phyloP scores from a whole-genome alignment of 2,888 invertebrate species.

The Syritta pipiens region DNA sequence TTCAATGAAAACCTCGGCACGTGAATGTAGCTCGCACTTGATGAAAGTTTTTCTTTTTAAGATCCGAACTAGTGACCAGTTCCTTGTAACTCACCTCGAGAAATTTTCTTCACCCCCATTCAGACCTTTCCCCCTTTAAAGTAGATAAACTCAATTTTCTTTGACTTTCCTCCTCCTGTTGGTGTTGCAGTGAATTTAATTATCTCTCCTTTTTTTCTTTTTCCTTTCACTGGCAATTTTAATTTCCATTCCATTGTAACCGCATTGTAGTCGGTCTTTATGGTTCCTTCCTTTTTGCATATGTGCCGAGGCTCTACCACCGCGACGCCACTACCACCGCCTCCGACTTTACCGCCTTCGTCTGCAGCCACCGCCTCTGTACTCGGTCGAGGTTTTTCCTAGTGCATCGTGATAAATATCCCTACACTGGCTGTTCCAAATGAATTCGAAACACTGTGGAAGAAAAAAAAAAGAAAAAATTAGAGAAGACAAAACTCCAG shows the following conservation, averaged over 20 bases:
- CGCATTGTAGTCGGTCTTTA: slow-evolving; percentile 47
- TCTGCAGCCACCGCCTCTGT: no score
- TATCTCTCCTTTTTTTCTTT: slow-evolving; percentile 24
- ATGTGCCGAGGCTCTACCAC: neutral
- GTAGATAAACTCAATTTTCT: slow-evolving; percentile 28
- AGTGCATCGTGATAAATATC: slow-evolving; percentile 63
- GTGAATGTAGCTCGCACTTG: no score
- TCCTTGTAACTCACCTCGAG: no score
- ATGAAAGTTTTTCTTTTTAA: no score
- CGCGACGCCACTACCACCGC: no score
- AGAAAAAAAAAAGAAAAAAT: neutral
- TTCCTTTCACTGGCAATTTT: slow-evolving; percentile 46
- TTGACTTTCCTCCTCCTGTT: neutral
- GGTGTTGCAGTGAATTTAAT: slow-evolving; percentile 38
- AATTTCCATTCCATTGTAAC: slow-evolving; percentile 65
- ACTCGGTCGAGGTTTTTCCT: no score
- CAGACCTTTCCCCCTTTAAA: neutral
- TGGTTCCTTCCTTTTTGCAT: neutral
- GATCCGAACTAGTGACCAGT: no score
- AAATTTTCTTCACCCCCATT: no score
- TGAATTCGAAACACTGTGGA: slow-evolving; percentile 7
- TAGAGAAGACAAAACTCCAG: neutral
- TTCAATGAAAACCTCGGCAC: no score
- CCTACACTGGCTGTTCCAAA: slow-evolving; percentile 19
- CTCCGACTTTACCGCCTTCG: no score